These are phyloP conservation scores for Acipenser oxyrinchus DNA, from an alignment of 2,797 vertebrate species.

Conservation along the genomic window DNA sequence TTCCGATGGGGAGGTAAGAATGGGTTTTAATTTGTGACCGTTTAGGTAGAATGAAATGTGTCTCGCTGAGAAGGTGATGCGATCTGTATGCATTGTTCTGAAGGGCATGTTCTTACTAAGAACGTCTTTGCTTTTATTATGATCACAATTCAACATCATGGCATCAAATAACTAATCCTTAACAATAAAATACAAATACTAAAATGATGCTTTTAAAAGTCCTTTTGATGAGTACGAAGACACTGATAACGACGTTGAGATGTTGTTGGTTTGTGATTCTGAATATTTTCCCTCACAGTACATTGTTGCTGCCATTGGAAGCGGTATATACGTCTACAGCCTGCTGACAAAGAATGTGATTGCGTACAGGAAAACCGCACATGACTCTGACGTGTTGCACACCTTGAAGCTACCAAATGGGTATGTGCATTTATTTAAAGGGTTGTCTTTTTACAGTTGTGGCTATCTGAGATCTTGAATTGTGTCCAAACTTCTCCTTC, in stretches of 20 bases:
- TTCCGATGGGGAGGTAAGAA: slow-evolving; percentile 76
- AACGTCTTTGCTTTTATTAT: no score
- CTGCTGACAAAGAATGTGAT: slow-evolving; percentile 70
- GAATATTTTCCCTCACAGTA: slow-evolving; percentile 46
- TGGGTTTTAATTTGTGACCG: slow-evolving; percentile 7
- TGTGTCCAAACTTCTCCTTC: no score
- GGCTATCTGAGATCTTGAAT: no score
- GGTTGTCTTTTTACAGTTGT: neutral
- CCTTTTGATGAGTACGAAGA: no score
- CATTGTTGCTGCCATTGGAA: slow-evolving; percentile 83
- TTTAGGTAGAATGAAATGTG: no score
- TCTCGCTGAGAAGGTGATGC: no score
- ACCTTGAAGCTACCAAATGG: slow-evolving; percentile 72
- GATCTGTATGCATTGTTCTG: no score
- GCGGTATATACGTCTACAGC: slow-evolving; percentile 86
- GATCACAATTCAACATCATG: no score
- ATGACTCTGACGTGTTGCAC: slow-evolving; percentile 83
- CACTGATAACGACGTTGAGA: neutral
- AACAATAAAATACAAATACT: no score
- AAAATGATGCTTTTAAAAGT: neutral
- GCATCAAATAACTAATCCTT: no score
- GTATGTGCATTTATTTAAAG: slow-evolving; percentile 42
- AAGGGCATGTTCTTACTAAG: no score
- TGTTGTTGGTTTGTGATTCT: neutral
- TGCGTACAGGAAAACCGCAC: slow-evolving; percentile 82